Conservation (phyloP, 2,797 vertebrate species). For the Hemibagrus guttatus region DNA sequence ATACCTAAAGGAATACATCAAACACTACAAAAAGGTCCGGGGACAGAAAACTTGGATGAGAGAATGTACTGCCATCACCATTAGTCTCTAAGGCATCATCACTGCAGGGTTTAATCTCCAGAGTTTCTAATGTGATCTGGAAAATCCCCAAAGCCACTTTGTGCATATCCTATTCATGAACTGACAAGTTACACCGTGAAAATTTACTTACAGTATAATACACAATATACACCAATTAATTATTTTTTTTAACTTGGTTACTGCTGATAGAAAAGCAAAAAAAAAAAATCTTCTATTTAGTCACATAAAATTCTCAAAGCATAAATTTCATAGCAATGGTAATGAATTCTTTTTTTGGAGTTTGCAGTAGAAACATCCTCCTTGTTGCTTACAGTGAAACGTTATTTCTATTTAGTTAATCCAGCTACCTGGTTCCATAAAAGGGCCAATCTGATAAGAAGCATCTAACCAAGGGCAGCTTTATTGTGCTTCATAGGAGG, state of each 20-base stretch:
- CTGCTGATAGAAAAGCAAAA: slow-evolving; percentile 5
- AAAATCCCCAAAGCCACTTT: slow-evolving; percentile 14
- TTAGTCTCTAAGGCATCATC: slow-evolving; percentile 37
- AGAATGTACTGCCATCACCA: slow-evolving; percentile 25
- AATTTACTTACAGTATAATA: slow-evolving; percentile 3
- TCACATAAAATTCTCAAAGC: not conserved
- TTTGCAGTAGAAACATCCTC: not conserved
- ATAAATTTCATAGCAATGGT: not conserved
- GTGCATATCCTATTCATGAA: slow-evolving; percentile 25
- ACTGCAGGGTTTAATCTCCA: slow-evolving; percentile 42
- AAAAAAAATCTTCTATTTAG: not conserved
- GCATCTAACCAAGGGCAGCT: slow-evolving; percentile 38
- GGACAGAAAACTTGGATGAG: slow-evolving; percentile 28
- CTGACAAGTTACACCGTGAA: slow-evolving; percentile 23
- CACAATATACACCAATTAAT: slow-evolving; percentile 13
- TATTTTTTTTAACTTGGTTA: not conserved
- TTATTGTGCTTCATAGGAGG: slow-evolving; percentile 39
- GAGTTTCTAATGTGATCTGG: slow-evolving; percentile 41
- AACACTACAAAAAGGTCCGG: slow-evolving; percentile 29
- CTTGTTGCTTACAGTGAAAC: not conserved
- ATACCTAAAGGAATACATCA: slow-evolving; percentile 45
- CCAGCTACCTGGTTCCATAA: slow-evolving; percentile 35
- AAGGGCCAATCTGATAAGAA: slow-evolving; percentile 53
- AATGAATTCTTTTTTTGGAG: not conserved
- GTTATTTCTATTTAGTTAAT: slow-evolving; percentile 38